Evolutionary conservation across 2,888 invertebrate species (phyloP).

Genomic region (Labia minor): DNA sequence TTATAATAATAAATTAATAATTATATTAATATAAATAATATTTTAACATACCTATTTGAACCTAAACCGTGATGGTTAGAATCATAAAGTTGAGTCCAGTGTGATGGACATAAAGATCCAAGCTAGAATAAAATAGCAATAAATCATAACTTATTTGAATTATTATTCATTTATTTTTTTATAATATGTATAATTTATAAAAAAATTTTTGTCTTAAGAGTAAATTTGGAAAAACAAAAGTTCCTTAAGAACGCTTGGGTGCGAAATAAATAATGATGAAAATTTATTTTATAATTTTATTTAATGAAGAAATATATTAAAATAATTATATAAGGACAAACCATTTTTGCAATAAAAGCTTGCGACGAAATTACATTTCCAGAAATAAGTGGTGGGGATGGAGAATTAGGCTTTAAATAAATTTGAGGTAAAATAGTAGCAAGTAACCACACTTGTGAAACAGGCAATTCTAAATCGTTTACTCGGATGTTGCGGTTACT

Average conservation of each 20-base stretch:
- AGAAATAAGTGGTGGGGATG: conserved; percentile 34
- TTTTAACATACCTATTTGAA: conserved; percentile 49
- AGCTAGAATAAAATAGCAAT: conserved; percentile 27
- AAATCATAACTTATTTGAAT: no score
- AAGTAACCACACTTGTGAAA: conserved; percentile 60
- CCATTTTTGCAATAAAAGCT: conserved; percentile 44
- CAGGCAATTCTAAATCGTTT: conserved; percentile 37
- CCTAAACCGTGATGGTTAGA: conserved; percentile 79
- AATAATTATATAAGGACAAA: conserved; percentile 24
- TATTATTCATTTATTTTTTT: no score
- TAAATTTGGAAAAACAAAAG: no score
- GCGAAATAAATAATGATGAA: no score
- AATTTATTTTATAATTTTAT: no score
- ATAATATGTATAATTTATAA: no score
- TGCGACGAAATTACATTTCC: conserved; percentile 35
- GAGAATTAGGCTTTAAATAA: conserved; percentile 41
- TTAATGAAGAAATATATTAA: no score
- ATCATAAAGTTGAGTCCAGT: conserved; percentile 77
- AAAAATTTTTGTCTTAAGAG: no score
- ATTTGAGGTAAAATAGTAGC: conserved; percentile 52
- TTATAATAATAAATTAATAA: not conserved
- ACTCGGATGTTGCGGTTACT: conserved; percentile 33
- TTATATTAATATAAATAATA: no score
- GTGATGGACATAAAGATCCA: conserved; percentile 45
- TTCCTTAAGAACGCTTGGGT: no score